Evolutionary conservation across 1,140 invertebrate genomes (phyloP).

Genomic region (Camponotus vicinus): DNA sequence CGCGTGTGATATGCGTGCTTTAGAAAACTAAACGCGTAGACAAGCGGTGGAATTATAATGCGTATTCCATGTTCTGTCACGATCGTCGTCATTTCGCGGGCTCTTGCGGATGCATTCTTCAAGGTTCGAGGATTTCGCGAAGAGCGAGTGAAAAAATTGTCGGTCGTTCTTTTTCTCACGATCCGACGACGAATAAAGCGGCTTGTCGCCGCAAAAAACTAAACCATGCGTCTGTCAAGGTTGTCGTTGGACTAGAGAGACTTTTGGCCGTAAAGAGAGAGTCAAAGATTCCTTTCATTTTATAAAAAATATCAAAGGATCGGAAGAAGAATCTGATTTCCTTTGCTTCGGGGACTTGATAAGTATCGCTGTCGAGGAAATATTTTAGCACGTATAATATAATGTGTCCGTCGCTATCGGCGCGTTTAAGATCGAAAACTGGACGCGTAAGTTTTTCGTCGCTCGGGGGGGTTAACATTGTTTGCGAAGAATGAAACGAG

Average conservation of each 20-base stretch:
- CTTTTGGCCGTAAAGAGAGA: neutral
- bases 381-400: neutral
- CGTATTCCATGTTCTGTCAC: slow-evolving; percentile 15
- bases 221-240: neutral
- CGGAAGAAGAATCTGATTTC: neutral
- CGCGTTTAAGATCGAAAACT: slow-evolving; percentile 21
- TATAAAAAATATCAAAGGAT: neutral
- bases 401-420: slow-evolving; percentile 16
- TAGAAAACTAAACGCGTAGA: slow-evolving; percentile 6
- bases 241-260: too few relatives aligned
- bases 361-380: neutral
- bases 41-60: neutral
- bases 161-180: slow-evolving; percentile 33
- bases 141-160: neutral
- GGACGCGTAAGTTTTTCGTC: slow-evolving; percentile 34
- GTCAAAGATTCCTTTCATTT: too few relatives aligned
- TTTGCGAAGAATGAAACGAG: slow-evolving; percentile 19
- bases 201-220: neutral
- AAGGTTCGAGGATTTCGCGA: slow-evolving; percentile 31
- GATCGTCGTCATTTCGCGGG: slow-evolving; percentile 13
- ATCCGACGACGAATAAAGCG: neutral
- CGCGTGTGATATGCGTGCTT: slow-evolving; percentile 2
- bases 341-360: neutral
- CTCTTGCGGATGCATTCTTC: slow-evolving; percentile 32
- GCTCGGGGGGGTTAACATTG: slow-evolving; percentile 42